These are phyloP conservation scores for Procavia capensis DNA, from an alignment of 2,113 vertebrate genomes.

Conservation along the genomic window DNA sequence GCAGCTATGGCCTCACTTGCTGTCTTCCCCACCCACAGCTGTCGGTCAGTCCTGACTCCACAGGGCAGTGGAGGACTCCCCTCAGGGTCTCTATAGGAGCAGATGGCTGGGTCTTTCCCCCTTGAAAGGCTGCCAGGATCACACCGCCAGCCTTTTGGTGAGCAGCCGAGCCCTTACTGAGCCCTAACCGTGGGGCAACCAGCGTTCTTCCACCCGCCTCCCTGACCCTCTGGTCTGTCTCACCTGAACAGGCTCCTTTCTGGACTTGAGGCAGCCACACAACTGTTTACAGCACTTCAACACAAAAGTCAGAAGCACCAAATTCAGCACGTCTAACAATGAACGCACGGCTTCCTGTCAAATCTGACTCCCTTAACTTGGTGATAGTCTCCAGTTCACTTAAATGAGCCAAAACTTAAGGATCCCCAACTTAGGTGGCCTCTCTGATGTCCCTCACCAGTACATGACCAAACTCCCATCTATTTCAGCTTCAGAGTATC, in stretches of 20 bases:
- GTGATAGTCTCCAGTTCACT: neutral
- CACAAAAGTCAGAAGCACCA: neutral
- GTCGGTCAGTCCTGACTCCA: too few relatives aligned
- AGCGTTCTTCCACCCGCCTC: too few relatives aligned
- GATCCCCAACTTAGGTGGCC: neutral
- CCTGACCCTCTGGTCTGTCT: too few relatives aligned
- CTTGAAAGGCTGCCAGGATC: too few relatives aligned
- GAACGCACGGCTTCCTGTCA: neutral
- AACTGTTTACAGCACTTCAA: neutral
- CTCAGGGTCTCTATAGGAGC: too few relatives aligned
- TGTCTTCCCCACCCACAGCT: neutral
- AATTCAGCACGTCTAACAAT: neutral
- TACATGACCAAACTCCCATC: neutral
- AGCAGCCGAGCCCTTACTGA: too few relatives aligned
- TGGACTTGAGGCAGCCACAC: too few relatives aligned
- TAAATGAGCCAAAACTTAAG: neutral
- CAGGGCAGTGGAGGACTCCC: too few relatives aligned
- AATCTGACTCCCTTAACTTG: neutral
- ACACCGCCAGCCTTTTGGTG: too few relatives aligned
- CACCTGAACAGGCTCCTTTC: too few relatives aligned
- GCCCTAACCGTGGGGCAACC: too few relatives aligned
- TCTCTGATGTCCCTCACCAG: neutral
- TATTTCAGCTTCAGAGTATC: neutral
- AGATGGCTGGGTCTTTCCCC: too few relatives aligned
- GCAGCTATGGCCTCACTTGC: neutral